A percentile compares a stretch with the other conserved stretches of the same genome.
phyloP scores from a whole-genome alignment of 2,797 vertebrate species.

The Premnoplex brunnescens region DNA sequence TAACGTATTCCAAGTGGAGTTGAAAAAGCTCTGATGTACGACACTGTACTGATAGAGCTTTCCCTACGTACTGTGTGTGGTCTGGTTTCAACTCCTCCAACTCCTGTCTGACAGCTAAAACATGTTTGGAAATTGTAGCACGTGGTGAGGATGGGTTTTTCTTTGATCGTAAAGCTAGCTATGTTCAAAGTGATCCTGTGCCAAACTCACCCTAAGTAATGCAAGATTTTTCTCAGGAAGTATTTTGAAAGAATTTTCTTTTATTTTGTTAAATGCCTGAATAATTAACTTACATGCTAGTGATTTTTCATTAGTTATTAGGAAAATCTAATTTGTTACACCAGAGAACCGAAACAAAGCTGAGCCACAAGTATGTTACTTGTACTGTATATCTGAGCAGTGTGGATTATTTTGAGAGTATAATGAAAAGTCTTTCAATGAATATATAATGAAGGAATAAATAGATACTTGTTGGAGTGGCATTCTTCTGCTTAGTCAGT shows the following conservation, averaged over 20 bases:
- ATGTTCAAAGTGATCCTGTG: not conserved
- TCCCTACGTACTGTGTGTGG: not conserved
- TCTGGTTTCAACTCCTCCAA: not conserved
- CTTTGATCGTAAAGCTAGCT: not conserved
- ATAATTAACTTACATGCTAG: not conserved
- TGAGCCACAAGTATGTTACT: not conserved
- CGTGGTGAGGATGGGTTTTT: not conserved
- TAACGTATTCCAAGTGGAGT: not conserved
- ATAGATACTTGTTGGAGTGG: not conserved
- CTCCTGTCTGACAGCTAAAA: not conserved
- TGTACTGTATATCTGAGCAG: not conserved
- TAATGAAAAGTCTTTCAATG: not conserved
- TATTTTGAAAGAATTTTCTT: not conserved
- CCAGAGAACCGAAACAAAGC: not conserved
- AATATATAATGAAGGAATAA: conserved; percentile 14
- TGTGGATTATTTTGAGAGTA: not conserved
- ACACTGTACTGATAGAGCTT: not conserved
- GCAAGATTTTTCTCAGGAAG: not conserved
- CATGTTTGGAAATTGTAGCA: not conserved
- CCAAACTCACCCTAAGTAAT: not conserved
- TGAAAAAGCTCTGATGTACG: not conserved
- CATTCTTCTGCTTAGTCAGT: not conserved
- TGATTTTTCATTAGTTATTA: not conserved
- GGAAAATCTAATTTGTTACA: not conserved
- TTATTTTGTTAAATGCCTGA: not conserved